A percentile compares a stretch with the other conserved stretches of the same genome.
Conservation (phyloP, 1,140 invertebrate genomes). For the Leguminivora glycinivorella region DNA sequence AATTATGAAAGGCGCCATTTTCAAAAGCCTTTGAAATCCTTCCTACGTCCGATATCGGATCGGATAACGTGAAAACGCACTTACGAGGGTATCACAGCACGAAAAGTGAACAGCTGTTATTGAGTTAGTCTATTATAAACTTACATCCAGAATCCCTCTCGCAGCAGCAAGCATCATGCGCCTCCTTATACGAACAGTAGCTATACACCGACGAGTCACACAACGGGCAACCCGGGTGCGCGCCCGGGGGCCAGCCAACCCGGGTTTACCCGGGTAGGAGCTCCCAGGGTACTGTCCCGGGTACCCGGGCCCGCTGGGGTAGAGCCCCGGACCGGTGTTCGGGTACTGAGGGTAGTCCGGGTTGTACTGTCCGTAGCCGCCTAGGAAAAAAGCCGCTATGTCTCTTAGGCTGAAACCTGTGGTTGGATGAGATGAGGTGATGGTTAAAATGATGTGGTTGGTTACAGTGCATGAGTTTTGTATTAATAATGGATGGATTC, state of each 20-base stretch:
- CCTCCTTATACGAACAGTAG: conserved; percentile 86
- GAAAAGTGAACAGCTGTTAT: no score
- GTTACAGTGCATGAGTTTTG: background rate
- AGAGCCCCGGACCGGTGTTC: conserved; percentile 16
- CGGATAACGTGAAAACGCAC: no score
- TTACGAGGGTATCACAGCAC: no score
- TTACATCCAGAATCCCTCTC: conserved; percentile 79
- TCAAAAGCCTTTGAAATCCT: no score
- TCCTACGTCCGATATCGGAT: no score
- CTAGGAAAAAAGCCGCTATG: conserved; percentile 70
- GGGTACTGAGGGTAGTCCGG: conserved; percentile 39
- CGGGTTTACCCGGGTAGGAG: conserved; percentile 28
- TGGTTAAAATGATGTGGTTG: conserved; percentile 5
- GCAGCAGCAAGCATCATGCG: conserved; percentile 88
- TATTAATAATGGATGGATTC: background rate
- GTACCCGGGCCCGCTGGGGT: conserved; percentile 35
- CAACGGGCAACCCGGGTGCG: conserved; percentile 81
- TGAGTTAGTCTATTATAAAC: no score
- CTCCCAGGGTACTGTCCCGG: conserved; percentile 47
- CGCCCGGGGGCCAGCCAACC: conserved; percentile 56
- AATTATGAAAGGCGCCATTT: no score
- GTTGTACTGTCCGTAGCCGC: conserved; percentile 58
- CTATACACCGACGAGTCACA: conserved; percentile 88
- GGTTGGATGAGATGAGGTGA: conserved; percentile 44
- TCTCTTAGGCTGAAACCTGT: conserved; percentile 73